phyloP scores from a whole-genome alignment of 2,113 vertebrate species.

The Miniopterus natalensis region DNA sequence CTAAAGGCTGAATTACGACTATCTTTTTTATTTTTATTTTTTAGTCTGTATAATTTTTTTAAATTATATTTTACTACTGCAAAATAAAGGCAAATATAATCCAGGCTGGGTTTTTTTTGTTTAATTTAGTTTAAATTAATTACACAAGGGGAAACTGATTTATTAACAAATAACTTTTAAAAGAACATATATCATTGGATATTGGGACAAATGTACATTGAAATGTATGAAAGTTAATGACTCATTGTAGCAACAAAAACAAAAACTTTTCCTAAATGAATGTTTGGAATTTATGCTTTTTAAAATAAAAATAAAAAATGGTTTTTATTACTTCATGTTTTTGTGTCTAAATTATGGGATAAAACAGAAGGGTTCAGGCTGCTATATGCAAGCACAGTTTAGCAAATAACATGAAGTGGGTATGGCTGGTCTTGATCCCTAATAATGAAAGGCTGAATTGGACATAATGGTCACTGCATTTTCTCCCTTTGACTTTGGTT shows the following conservation, averaged over 20 bases:
- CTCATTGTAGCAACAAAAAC: conserved; percentile 69
- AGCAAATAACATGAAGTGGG: not conserved
- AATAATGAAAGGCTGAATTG: not conserved
- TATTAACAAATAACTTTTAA: conserved; percentile 72
- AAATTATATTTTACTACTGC: not conserved
- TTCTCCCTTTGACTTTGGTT: conserved; percentile 14
- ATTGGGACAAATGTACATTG: conserved; percentile 68
- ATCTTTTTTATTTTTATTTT: not conserved
- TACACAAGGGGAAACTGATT: conserved; percentile 42
- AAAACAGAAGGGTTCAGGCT: not conserved
- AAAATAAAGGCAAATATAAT: conserved; percentile 18
- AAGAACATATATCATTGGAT: conserved; percentile 49
- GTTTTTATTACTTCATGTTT: conserved; percentile 59
- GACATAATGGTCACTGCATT: not conserved
- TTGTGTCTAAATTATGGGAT: conserved; percentile 54
- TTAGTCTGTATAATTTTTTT: not conserved
- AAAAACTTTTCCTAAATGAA: conserved; percentile 63
- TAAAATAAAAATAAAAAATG: not conserved
- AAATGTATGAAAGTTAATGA: conserved; percentile 75
- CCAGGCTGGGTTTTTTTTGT: not conserved
- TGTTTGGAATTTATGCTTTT: conserved; percentile 65
- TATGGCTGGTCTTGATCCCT: not conserved
- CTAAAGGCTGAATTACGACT: not conserved
- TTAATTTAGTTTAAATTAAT: conserved; percentile 52
- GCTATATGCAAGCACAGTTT: not conserved